A percentile compares a stretch with the other conserved stretches of the same genome.
These are phyloP conservation scores for Parascotia fuliginaria DNA, from an alignment of 2,888 invertebrate species.

Conservation along the genomic window DNA sequence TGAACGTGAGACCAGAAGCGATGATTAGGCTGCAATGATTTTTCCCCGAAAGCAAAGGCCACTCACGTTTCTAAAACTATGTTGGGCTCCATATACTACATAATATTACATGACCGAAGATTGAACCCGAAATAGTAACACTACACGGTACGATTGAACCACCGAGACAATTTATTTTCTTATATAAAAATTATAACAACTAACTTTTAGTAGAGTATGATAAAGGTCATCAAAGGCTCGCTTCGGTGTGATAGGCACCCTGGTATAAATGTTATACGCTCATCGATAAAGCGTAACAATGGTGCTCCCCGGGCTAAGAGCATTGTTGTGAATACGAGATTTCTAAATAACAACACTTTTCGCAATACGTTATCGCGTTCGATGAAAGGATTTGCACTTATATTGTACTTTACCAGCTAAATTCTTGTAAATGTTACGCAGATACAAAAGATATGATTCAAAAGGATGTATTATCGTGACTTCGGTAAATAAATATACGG, in stretches of 20 bases:
- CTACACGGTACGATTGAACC: too few relatives aligned
- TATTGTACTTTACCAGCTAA: slow-evolving; percentile 27
- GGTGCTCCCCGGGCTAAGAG: slow-evolving; percentile 49
- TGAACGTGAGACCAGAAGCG: too few relatives aligned
- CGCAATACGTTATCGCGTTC: slow-evolving; percentile 37
- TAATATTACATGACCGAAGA: too few relatives aligned
- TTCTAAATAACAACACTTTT: slow-evolving; percentile 45
- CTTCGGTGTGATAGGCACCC: slow-evolving; percentile 43
- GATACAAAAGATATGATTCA: background rate
- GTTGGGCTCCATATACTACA: too few relatives aligned
- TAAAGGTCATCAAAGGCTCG: background rate
- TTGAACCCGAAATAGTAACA: too few relatives aligned
- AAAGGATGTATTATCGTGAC: too few relatives aligned
- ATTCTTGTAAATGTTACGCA: background rate
- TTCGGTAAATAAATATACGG: too few relatives aligned
- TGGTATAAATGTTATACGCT: slow-evolving; percentile 55
- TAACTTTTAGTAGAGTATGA: background rate
- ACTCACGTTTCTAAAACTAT: too few relatives aligned
- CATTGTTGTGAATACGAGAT: slow-evolving; percentile 52
- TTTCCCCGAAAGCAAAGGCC: too few relatives aligned
- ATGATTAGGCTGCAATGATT: too few relatives aligned
- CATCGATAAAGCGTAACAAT: slow-evolving; percentile 61
- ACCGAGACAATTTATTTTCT: too few relatives aligned
- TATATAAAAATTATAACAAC: background rate
- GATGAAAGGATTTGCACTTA: slow-evolving; percentile 34